Evolutionary conservation across 2,113 vertebrate species (phyloP).

Genomic region (Cromileptes altivelis): DNA sequence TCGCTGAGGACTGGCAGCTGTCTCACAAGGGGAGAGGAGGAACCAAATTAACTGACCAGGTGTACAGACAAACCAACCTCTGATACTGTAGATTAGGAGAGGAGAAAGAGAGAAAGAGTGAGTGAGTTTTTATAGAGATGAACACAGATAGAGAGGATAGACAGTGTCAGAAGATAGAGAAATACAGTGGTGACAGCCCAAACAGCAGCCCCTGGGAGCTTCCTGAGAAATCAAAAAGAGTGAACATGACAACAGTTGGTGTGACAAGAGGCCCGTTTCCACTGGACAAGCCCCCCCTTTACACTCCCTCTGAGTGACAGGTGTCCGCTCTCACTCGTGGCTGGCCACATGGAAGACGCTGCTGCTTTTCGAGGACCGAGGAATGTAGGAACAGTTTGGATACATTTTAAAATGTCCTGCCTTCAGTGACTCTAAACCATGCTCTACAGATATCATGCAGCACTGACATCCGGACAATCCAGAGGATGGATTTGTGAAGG

Average conservation of each 20-base stretch:
- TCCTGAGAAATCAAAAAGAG: slow-evolving; percentile 77
- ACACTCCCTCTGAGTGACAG: slow-evolving; percentile 66
- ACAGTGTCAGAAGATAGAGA: slow-evolving; percentile 19
- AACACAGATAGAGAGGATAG: slow-evolving; percentile 27
- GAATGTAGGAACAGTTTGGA: slow-evolving; percentile 39
- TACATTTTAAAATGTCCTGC: slow-evolving; percentile 40
- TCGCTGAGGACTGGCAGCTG: slow-evolving; percentile 51
- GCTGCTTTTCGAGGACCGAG: slow-evolving; percentile 59
- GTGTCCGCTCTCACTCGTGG: slow-evolving; percentile 25
- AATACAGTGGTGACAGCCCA: slow-evolving; percentile 26
- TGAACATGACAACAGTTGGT: slow-evolving; percentile 71
- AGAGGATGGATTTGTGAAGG: slow-evolving; percentile 75
- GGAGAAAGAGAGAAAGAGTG: not conserved
- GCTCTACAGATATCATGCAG: slow-evolving; percentile 80
- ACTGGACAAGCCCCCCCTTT: slow-evolving; percentile 38
- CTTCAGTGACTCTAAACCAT: slow-evolving; percentile 70
- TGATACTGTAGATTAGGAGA: slow-evolving; percentile 22
- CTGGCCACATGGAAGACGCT: slow-evolving; percentile 41
- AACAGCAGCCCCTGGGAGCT: slow-evolving; percentile 34
- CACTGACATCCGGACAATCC: slow-evolving; percentile 70
- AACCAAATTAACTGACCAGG: slow-evolving; percentile 27
- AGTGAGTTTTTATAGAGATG: slow-evolving; percentile 5
- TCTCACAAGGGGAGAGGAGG: slow-evolving; percentile 10
- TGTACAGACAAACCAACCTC: slow-evolving; percentile 57
- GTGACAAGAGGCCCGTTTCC: slow-evolving; percentile 59